Evolutionary conservation across 2,113 vertebrate species (phyloP).

Genomic region (Tamias sibiricus): DNA sequence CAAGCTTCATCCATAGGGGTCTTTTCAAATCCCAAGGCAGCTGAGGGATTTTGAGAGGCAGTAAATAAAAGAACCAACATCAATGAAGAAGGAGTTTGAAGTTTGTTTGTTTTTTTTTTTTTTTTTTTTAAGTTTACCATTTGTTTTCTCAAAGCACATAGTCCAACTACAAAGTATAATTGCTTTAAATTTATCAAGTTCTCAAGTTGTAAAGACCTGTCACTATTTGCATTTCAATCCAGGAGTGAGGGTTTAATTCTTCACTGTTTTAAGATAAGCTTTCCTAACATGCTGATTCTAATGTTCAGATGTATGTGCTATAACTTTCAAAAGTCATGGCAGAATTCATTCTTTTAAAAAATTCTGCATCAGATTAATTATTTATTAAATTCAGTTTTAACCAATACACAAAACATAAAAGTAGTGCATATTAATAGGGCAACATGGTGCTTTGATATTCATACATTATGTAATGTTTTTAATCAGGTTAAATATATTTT

Average conservation of each 20-base stretch:
- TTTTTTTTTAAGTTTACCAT: background rate
- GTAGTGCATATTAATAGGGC: background rate
- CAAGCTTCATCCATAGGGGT: background rate
- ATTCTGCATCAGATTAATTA: background rate
- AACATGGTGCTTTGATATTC: background rate
- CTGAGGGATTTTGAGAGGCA: conserved; percentile 24
- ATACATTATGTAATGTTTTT: background rate
- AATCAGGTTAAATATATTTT: background rate
- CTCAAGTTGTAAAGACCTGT: conserved; percentile 55
- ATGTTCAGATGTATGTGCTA: background rate
- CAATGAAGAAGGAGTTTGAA: background rate
- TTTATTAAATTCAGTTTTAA: background rate
- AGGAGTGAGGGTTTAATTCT: conserved; percentile 65
- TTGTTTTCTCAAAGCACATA: background rate
- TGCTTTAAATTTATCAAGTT: conserved; percentile 43
- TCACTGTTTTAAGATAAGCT: conserved; percentile 54
- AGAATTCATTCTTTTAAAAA: background rate
- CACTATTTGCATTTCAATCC: conserved; percentile 78
- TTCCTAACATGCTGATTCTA: conserved; percentile 73
- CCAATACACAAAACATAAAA: background rate
- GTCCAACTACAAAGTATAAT: conserved; percentile 34
- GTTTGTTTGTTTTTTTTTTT: background rate
- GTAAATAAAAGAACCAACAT: background rate
- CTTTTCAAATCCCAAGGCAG: conserved; percentile 15
- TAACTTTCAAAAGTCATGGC: background rate